Conservation (phyloP, 2,888 invertebrate species). For the Trachelus troglodyta region DNA sequence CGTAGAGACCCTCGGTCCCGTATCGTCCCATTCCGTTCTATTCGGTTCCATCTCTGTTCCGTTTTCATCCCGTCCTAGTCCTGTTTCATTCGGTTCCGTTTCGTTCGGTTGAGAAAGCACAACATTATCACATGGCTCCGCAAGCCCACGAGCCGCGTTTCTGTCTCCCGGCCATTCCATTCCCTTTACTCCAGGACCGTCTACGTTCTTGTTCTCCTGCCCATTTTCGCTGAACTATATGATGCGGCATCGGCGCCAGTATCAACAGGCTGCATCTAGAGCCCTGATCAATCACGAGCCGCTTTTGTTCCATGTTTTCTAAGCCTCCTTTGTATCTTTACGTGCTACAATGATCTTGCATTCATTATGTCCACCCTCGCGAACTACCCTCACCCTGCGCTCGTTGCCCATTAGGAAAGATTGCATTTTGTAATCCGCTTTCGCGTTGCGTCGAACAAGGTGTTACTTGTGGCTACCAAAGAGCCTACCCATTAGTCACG, state of each 20-base stretch:
- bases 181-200: conserved; percentile 8
- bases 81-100: conserved; percentile 12
- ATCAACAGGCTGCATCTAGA: conserved; percentile 60
- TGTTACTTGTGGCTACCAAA: conserved; percentile 16
- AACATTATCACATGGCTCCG: conserved; percentile 42
- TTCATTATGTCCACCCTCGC: conserved; percentile 46
- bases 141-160: conserved; percentile 27
- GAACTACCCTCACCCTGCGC: conserved; percentile 14
- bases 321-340: conserved; percentile 55
- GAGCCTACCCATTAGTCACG: conserved; percentile 9
- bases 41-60: not conserved
- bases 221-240: conserved; percentile 34
- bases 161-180: conserved; percentile 11
- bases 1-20: conserved; percentile 27
- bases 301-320: conserved; percentile 59
- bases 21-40: conserved; percentile 33
- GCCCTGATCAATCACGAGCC: conserved; percentile 58
- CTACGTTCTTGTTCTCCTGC: conserved; percentile 16
- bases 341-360: conserved; percentile 51
- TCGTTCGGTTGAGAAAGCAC: conserved; percentile 40
- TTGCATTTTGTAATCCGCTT: conserved; percentile 53
- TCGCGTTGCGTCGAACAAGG: conserved; percentile 29
- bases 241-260: conserved; percentile 47
- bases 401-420: conserved; percentile 54
- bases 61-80: not conserved